A percentile compares a stretch with the other conserved stretches of the same genome.
Evolutionary conservation across 2,888 invertebrate species (phyloP).

Genomic region (Raillietiella orientalis): DNA sequence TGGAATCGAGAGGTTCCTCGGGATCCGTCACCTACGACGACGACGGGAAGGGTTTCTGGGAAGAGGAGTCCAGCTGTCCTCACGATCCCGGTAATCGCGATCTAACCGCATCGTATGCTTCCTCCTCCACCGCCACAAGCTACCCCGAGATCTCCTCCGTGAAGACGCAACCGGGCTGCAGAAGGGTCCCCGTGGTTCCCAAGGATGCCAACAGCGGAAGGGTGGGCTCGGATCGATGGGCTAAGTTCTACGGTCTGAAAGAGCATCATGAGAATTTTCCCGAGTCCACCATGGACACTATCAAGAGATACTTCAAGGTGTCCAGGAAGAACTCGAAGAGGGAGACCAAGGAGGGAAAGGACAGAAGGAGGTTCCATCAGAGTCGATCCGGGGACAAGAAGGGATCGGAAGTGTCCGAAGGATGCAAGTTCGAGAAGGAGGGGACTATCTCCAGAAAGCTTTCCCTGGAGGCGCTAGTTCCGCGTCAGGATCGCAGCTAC

Average conservation of each 20-base stretch:
- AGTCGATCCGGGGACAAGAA: not conserved
- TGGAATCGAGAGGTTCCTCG: too few species aligned
- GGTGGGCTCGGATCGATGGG: not conserved
- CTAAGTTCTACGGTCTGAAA: too few species aligned
- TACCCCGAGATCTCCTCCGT: constrained; percentile 4
- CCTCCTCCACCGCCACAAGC: constrained; percentile 1
- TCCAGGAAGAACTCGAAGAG: constrained; percentile 3
- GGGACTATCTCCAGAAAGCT: too few species aligned
- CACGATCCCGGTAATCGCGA: too few species aligned
- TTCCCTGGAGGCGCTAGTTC: too few species aligned
- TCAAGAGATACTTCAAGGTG: constrained; percentile 1
- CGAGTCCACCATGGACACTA: constrained; percentile 1
- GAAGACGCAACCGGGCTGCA: constrained; percentile 3
- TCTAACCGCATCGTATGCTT: too few species aligned
- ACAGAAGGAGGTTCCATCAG: constrained; percentile 15
- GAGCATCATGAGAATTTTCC: not conserved
- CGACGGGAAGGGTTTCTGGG: too few species aligned
- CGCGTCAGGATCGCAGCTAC: too few species aligned
- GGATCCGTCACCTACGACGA: too few species aligned
- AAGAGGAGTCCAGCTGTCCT: too few species aligned
- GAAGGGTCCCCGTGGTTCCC: constrained; percentile 5
- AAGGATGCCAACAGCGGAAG: constrained; percentile 3
- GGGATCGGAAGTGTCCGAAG: not conserved
- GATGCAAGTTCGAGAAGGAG: too few species aligned
- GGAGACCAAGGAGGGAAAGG: constrained; percentile 41